These are phyloP conservation scores for Varecia variegata DNA, from an alignment of 2,797 vertebrate species.

Conservation along the genomic window DNA sequence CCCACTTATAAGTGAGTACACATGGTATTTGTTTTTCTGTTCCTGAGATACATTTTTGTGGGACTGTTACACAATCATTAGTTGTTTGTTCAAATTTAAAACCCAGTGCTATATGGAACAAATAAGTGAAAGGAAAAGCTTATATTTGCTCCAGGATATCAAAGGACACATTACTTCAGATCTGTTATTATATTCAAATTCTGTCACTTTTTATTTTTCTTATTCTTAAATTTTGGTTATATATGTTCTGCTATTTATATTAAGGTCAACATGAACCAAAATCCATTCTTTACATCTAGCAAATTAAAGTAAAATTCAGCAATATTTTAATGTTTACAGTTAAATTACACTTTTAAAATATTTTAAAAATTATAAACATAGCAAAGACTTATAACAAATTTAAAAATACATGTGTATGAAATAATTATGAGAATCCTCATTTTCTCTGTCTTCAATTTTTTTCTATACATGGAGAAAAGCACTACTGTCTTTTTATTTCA, in stretches of 20 bases:
- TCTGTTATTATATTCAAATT: background rate
- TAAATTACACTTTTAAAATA: constrained; percentile 12
- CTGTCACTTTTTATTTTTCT: background rate
- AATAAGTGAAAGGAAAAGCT: background rate
- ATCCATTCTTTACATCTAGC: background rate
- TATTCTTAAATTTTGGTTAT: background rate
- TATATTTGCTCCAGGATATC: background rate
- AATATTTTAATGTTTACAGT: background rate
- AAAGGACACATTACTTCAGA: background rate
- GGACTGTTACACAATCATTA: constrained; percentile 15
- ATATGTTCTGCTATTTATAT: background rate
- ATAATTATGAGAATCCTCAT: background rate
- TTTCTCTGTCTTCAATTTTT: background rate
- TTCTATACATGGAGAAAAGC: background rate
- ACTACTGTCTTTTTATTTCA: background rate
- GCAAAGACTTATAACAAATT: background rate
- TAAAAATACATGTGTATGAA: background rate
- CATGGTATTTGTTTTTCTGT: background rate
- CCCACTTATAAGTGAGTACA: background rate
- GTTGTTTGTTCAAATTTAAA: constrained; percentile 14
- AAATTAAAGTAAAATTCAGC: background rate
- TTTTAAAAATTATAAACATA: background rate
- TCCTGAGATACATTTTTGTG: background rate
- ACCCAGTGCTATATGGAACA: background rate
- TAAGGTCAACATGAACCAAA: background rate